phyloP scores from a whole-genome alignment of 2,113 vertebrate genomes.

The Prionailurus bengalensis region DNA sequence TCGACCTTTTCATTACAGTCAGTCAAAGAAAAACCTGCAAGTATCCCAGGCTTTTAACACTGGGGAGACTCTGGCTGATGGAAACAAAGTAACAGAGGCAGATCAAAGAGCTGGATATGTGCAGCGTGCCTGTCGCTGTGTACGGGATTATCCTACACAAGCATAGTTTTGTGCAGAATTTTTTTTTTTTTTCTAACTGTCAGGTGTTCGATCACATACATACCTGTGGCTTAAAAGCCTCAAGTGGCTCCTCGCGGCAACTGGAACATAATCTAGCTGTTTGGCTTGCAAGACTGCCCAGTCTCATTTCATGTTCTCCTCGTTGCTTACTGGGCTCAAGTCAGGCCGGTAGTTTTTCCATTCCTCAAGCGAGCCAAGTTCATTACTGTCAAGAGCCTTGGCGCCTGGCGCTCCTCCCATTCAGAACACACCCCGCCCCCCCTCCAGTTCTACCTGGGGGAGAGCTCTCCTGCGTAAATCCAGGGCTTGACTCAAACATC shows the following conservation, averaged over 20 bases:
- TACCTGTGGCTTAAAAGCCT: neutral
- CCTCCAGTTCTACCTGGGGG: neutral
- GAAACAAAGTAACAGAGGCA: neutral
- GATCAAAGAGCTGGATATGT: rapidly evolving
- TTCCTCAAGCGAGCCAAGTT: neutral
- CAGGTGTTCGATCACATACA: neutral
- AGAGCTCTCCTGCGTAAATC: no score
- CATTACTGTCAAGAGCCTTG: neutral
- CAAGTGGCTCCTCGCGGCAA: neutral
- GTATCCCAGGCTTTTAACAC: neutral
- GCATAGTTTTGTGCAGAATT: neutral
- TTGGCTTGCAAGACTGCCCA: neutral
- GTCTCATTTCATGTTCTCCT: neutral
- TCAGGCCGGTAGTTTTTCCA: neutral
- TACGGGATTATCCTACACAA: neutral
- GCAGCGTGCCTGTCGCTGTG: neutral
- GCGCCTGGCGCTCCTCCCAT: neutral
- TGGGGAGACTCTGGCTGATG: neutral
- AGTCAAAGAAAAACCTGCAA: neutral
- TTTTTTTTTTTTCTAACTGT: neutral
- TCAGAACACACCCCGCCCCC: neutral
- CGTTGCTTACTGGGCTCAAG: rapidly evolving
- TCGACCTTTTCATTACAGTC: neutral
- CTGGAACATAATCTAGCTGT: neutral
- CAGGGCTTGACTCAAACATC: neutral